These are phyloP conservation scores for Stenurella melanura DNA, from an alignment of 2,888 invertebrate species.

Conservation along the genomic window DNA sequence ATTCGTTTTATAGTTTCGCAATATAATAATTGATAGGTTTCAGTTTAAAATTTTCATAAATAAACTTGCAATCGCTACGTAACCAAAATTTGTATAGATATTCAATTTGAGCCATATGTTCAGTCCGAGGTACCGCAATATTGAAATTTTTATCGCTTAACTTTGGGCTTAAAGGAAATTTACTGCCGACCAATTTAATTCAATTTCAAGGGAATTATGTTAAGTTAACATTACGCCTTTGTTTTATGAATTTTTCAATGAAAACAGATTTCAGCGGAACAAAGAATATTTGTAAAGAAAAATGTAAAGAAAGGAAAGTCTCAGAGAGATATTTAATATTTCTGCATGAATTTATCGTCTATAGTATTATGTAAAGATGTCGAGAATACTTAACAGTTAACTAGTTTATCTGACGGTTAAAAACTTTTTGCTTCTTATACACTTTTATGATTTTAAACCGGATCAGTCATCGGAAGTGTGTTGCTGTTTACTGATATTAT, in stretches of 20 bases:
- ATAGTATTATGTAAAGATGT: not conserved
- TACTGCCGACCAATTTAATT: conserved; percentile 54
- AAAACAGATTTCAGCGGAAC: conserved; percentile 27
- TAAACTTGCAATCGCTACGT: not conserved
- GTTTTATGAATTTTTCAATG: conserved; percentile 40
- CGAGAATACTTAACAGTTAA: not conserved
- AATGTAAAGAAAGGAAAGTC: conserved; percentile 16
- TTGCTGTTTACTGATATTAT: too few relatives aligned
- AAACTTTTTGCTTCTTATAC: not conserved
- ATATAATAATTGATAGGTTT: conserved; percentile 11
- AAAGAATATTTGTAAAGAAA: conserved; percentile 19
- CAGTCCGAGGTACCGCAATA: conserved; percentile 56
- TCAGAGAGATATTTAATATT: conserved; percentile 14
- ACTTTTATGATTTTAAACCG: not conserved
- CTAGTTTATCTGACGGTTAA: not conserved
- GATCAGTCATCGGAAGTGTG: not conserved
- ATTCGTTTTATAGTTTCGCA: not conserved
- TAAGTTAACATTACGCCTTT: conserved; percentile 31
- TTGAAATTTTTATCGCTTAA: conserved; percentile 62
- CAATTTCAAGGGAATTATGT: conserved; percentile 45
- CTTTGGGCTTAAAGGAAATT: conserved; percentile 55
- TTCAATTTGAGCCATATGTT: conserved; percentile 51
- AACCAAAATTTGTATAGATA: conserved; percentile 39
- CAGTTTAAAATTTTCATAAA: conserved; percentile 16
- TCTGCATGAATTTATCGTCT: not conserved